phyloP scores from a whole-genome alignment of 2,797 vertebrate species.

The Pelodytes ibericus region DNA sequence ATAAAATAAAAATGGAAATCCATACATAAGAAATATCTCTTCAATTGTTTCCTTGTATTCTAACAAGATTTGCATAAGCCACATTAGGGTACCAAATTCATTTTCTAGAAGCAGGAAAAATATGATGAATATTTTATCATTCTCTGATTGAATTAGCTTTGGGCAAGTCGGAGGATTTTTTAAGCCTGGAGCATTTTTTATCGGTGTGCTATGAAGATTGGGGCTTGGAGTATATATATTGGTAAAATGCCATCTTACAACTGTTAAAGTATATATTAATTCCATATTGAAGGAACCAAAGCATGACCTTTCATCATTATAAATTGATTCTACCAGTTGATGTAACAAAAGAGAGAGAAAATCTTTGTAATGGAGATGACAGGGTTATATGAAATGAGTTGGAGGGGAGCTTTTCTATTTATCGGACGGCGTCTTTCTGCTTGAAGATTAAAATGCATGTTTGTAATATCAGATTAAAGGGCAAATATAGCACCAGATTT shows the following conservation, averaged over 20 bases:
- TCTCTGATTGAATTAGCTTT: slow-evolving; percentile 14
- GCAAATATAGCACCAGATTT: too few species aligned
- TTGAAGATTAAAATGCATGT: background rate
- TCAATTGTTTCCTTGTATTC: background rate
- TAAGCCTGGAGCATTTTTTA: slow-evolving; percentile 40
- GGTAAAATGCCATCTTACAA: slow-evolving; percentile 61
- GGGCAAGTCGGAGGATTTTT: slow-evolving; percentile 52
- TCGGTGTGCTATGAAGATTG: slow-evolving; percentile 58
- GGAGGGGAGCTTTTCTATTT: slow-evolving; percentile 3
- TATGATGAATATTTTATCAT: slow-evolving; percentile 58
- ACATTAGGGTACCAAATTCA: background rate
- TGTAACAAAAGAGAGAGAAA: slow-evolving; percentile 2
- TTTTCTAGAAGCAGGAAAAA: slow-evolving; percentile 7
- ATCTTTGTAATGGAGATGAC: background rate
- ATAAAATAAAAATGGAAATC: background rate
- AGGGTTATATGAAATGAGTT: background rate
- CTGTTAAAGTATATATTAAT: background rate
- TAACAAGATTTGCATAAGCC: background rate
- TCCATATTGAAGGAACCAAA: background rate
- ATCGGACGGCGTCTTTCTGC: background rate
- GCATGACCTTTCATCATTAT: slow-evolving; percentile 24
- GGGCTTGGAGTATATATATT: slow-evolving; percentile 59
- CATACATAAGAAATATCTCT: background rate
- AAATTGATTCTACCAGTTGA: slow-evolving; percentile 20
- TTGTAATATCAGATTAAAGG: too few species aligned